Conservation (phyloP, 2,113 vertebrate genomes). For the Crotalus helleri region DNA sequence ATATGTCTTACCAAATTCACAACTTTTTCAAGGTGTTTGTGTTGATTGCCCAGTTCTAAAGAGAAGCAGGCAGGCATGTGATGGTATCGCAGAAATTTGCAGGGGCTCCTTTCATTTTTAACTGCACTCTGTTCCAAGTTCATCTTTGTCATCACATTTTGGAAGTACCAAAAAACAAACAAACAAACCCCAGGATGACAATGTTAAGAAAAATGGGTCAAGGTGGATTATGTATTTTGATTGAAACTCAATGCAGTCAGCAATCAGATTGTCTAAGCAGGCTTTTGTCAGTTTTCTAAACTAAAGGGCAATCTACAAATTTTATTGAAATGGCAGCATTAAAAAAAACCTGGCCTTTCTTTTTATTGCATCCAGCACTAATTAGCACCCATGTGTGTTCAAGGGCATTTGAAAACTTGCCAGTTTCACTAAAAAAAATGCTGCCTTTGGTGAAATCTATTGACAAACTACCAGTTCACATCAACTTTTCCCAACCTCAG, state of each 20-base stretch:
- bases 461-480: background rate
- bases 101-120: too few species aligned
- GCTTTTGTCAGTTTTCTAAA: background rate
- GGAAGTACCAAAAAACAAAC: background rate
- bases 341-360: background rate
- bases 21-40: too few species aligned
- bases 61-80: too few species aligned
- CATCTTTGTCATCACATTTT: background rate
- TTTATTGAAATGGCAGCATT: background rate
- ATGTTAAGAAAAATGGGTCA: background rate
- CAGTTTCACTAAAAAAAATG: background rate
- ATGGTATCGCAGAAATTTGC: too few species aligned
- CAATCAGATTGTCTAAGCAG: background rate
- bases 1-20: too few species aligned
- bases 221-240: background rate
- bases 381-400: background rate
- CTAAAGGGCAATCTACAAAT: background rate
- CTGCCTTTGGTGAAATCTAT: background rate
- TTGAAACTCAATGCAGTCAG: background rate
- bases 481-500: background rate
- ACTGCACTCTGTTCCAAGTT: too few species aligned
- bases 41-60: too few species aligned
- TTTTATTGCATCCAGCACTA: background rate
- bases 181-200: background rate
- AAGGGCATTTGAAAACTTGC: background rate